Evolutionary conservation across 2,888 invertebrate species (phyloP), one percentile per base, ranked within the genome.

Genomic region (Silvanus unidentatus): DNA sequence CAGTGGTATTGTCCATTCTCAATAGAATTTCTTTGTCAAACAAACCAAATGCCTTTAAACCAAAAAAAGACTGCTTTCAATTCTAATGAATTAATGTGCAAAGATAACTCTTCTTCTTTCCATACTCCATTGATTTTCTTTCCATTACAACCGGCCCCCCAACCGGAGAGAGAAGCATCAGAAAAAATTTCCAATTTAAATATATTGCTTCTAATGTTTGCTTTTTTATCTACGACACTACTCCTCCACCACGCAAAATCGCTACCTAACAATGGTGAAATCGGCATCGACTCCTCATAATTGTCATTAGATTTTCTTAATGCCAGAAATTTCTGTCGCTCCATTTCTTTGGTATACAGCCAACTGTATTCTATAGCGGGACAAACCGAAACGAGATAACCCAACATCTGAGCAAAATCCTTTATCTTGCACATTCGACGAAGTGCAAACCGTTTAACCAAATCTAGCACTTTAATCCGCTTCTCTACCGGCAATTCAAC

Each of bases 1-100:
- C 45, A 3, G 42, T 45, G n/a, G 51, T 50, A 39, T 59, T 59
- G 36, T 60, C 57, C 1, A 56, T 37, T 9, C 55, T 39, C 9
- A 50, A 34, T 2, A 58, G 14, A 6, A 56, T 49, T 13, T 50
- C 35, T 32, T 51, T 50, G 15, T 47, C 32, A 16, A 8, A 14
- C 2, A 35, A 5, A 14, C 49, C 15, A 13, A 43, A 15, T n/a
- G 57, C 53, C 43, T 48, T 50, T 56, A 13, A 58, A 28, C 4
- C 44, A 54, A 14, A 50, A 42, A 34, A 49, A 54, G 6, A 44
- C 52, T n/a, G 59, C 54, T 13, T 47, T 29, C 39, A 59, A 39
- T 43, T 60, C 60, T 30, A 57, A 45, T 38, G 35, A 43, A 42
- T 59, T 55, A 12, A 56, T 56, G 32, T 57, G 56, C 1, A 29